Percentiles rank a stretch among this genome's conserved stretches.
Evolutionary conservation across 1,140 invertebrate species (phyloP).

Genomic region (Drosophila arizonae): DNA sequence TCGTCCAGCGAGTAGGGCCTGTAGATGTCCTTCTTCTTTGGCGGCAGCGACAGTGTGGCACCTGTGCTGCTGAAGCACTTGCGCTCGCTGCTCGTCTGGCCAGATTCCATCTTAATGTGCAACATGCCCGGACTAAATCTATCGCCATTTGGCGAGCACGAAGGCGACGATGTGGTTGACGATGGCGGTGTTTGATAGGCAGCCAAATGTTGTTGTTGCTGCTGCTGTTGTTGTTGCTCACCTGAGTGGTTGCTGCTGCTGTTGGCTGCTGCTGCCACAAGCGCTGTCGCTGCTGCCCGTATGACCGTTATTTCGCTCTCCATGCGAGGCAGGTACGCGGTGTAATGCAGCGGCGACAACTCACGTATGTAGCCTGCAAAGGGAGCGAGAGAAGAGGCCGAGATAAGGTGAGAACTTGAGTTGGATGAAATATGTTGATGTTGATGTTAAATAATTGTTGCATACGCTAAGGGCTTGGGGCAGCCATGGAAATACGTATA

Average conservation of each 20-base stretch:
- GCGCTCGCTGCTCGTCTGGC: conserved; percentile 77
- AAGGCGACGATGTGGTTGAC: conserved; percentile 76
- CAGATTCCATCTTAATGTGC: conserved; percentile 66
- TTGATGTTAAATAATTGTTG: not conserved
- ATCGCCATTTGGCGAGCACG: conserved; percentile 70
- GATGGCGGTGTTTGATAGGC: conserved; percentile 80
- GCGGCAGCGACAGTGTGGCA: conserved; percentile 90
- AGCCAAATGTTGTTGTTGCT: conserved; percentile 55
- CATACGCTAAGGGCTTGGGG: not conserved
- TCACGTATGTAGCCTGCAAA: conserved; percentile 85
- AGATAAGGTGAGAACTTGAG: not conserved
- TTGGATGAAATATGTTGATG: conserved; percentile 1
- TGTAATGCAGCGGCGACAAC: conserved; percentile 86
- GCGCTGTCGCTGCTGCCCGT: conserved; percentile 70
- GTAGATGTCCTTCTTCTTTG: conserved; percentile 94
- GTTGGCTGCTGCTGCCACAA: conserved; percentile 70
- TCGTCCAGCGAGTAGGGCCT: conserved; percentile 91
- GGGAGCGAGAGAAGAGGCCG: not conserved
- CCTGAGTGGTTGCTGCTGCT: conserved; percentile 5
- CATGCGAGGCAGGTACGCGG: conserved; percentile 85
- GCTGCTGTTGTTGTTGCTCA: conserved; percentile 13
- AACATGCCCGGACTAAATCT: conserved; percentile 61
- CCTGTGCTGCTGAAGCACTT: conserved; percentile 92
- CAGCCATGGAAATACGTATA: no score
- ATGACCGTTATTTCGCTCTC: conserved; percentile 84